These are phyloP conservation scores for Brassicogethes aeneus DNA, from an alignment of 2,888 invertebrate genomes.

Conservation along the genomic window DNA sequence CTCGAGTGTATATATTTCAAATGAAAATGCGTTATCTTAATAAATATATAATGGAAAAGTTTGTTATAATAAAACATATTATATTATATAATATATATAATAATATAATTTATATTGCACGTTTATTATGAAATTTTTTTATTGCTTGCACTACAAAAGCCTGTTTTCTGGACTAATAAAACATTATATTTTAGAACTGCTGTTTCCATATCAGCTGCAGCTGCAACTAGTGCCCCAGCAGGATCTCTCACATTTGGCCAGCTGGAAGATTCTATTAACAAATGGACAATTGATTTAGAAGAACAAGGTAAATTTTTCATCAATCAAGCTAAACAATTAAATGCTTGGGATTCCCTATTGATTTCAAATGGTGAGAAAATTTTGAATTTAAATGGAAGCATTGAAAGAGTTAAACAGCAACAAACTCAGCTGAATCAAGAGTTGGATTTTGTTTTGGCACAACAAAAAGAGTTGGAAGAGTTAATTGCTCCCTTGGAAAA, in stretches of 20 bases:
- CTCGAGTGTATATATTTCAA: no score
- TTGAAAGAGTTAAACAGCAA: constrained; percentile 82
- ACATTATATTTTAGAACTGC: no score
- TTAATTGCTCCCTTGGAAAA: constrained; percentile 79
- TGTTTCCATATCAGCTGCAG: not conserved
- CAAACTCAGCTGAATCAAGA: constrained; percentile 88
- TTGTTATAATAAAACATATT: no score
- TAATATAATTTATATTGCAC: no score
- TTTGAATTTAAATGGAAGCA: constrained; percentile 72
- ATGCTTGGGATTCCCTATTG: constrained; percentile 88
- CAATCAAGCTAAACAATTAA: constrained; percentile 90
- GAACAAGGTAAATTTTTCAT: constrained; percentile 89
- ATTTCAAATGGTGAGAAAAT: constrained; percentile 92
- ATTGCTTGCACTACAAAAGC: no score
- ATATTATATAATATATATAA: no score
- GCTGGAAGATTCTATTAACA: constrained; percentile 85
- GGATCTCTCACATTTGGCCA: constrained; percentile 69
- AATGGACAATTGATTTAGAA: constrained; percentile 87
- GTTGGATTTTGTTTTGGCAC: constrained; percentile 84
- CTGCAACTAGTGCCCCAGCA: constrained; percentile 31
- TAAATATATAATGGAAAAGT: no score
- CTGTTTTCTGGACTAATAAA: no score
- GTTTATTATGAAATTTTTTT: no score
- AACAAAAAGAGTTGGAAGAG: constrained; percentile 88
- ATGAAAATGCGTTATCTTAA: no score